Base-by-base conservation (phyloP, 2,888 invertebrate genomes). In the Clitarchus hookeri region DNA sequence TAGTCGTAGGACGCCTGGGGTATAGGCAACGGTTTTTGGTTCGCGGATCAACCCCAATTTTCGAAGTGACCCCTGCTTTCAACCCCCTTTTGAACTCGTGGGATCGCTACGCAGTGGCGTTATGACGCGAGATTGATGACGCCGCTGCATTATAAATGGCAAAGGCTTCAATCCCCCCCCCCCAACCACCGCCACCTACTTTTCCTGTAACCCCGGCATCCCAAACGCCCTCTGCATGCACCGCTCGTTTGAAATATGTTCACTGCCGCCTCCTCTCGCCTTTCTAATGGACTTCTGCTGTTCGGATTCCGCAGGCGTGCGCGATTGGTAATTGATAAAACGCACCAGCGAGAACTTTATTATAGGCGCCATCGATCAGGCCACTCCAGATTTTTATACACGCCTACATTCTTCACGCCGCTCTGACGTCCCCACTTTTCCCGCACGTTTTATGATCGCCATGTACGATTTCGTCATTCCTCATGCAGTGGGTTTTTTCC, bases 221-320 rank as follows among this genome's bases (percentile, higher is more conserved):
- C 48, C 48, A 48, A 8, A 65, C 65, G n/a, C 65, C 23, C 19
- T 65, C 65, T 65, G 65, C 65, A 65, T n/a, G 65, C 65, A n/a
- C 65, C n/a, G 65, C 65, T n/a, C 65, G 65, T 65, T 65, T 65
- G 65, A 65, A 65, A 65, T 65, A 65, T 65, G 65, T 65, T 65
- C 65, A 23, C 65, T 1, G 65, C 23, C 1, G 65, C n/a, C 65
- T 11, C 65, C 65, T 16, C 48, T 2, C 23, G 65, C 65, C n/a
- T 65, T 65, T 65, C 65, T 65, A 65, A 65, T 65, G 65, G 65
- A 65, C 65, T 65, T 65, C 65, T 65, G 65, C 13, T 65, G 65
- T 65, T 65, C 65, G 65, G 23, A 65, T 65, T 65, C 23, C n/a
- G 65, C 65, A n/a, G 6, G 65, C 65, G 65, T 23, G 65, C 8